A percentile compares a stretch with the other conserved stretches of the same genome.
Evolutionary conservation across 2,888 invertebrate species (phyloP).

Genomic region (Agonopterix arenella): DNA sequence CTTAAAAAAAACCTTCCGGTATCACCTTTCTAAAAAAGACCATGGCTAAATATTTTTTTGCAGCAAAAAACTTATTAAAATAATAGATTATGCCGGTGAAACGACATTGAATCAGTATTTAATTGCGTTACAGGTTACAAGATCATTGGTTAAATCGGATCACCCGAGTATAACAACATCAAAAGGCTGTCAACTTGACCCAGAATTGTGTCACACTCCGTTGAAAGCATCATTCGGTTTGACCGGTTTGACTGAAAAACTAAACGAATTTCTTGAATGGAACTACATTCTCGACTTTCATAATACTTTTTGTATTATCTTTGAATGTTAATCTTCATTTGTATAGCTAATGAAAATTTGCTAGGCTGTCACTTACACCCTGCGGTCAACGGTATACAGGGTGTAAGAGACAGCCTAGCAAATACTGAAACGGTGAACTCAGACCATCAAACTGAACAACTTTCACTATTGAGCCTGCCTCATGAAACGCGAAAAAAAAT

Average conservation of each 20-base stretch:
- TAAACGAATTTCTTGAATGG: too few relatives aligned
- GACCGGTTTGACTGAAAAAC: not conserved
- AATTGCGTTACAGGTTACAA: constrained; percentile 17
- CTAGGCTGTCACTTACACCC: too few relatives aligned
- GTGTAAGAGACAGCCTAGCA: too few relatives aligned
- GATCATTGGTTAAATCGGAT: constrained; percentile 55
- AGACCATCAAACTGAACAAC: too few relatives aligned
- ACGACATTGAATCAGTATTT: constrained; percentile 2
- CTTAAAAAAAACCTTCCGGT: constrained; percentile 6
- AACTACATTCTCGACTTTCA: too few relatives aligned
- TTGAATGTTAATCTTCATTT: too few relatives aligned
- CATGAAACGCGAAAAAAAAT: too few relatives aligned
- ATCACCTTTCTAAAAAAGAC: constrained; percentile 1
- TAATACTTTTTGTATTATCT: too few relatives aligned
- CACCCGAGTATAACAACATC: constrained; percentile 52
- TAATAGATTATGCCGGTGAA: constrained; percentile 4
- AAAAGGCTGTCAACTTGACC: constrained; percentile 70
- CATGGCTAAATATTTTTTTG: constrained; percentile 5
- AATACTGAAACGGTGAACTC: too few relatives aligned
- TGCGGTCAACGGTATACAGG: too few relatives aligned
- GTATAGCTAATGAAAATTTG: too few relatives aligned
- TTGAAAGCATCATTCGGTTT: constrained; percentile 24
- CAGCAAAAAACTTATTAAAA: constrained; percentile 6
- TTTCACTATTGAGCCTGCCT: too few relatives aligned
- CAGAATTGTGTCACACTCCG: constrained; percentile 49